A percentile compares a stretch with the other conserved stretches of the same genome.
These are phyloP conservation scores for Agrilus mali DNA, from an alignment of 2,888 invertebrate genomes.

Conservation along the genomic window DNA sequence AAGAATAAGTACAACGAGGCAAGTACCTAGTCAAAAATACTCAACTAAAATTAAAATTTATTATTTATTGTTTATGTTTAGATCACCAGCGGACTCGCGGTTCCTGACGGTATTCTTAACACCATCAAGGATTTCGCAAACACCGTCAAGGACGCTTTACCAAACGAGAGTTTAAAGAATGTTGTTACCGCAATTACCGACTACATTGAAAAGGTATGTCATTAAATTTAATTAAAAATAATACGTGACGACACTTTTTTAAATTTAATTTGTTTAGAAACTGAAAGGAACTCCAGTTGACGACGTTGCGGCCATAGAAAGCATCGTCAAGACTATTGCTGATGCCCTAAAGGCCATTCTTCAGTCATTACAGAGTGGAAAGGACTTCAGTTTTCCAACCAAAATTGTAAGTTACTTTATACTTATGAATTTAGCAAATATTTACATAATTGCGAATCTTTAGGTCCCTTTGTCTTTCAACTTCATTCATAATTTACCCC, in stretches of 20 bases:
- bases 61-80: background rate
- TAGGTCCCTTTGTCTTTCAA: conserved; percentile 26
- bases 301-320: conserved; percentile 48
- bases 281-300: conserved; percentile 45
- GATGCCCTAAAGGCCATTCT: conserved; percentile 32
- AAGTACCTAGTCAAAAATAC: conserved; percentile 2
- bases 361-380: conserved; percentile 33
- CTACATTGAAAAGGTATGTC: conserved; percentile 55
- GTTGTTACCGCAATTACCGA: conserved; percentile 45
- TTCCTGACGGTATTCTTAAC: conserved; percentile 43
- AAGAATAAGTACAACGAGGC: conserved; percentile 35
- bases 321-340: conserved; percentile 40
- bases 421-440: background rate
- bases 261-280: conserved; percentile 36
- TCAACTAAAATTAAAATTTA: background rate
- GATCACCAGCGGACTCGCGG: conserved; percentile 20
- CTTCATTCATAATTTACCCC: conserved; percentile 38
- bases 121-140: conserved; percentile 42
- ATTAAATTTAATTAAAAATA: no score
- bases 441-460: background rate
- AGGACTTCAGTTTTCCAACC: conserved; percentile 21
- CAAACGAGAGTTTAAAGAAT: conserved; percentile 49
- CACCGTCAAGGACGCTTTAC: conserved; percentile 44
- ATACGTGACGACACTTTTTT: no score
- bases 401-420: conserved; percentile 6